Evolutionary conservation across 1,140 invertebrate genomes (phyloP).

Genomic region (Diabrotica undecimpunctata): DNA sequence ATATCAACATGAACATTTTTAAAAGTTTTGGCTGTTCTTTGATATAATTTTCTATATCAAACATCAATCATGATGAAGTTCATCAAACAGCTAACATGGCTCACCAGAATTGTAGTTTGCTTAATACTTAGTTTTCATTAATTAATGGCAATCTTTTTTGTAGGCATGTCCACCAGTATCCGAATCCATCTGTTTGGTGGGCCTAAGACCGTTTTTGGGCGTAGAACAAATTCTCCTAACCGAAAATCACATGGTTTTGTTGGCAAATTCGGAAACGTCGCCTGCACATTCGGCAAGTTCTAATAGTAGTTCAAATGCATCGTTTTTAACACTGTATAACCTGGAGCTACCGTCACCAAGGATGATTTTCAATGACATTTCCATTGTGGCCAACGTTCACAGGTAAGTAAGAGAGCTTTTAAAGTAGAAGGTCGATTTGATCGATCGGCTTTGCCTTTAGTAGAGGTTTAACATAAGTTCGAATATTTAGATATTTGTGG

Average conservation of each 20-base stretch:
- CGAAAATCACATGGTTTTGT: slow-evolving; percentile 60
- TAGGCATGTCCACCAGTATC: slow-evolving; percentile 57
- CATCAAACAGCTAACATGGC: too few species aligned
- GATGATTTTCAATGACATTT: slow-evolving; percentile 62
- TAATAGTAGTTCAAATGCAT: slow-evolving; percentile 44
- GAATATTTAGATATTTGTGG: too few species aligned
- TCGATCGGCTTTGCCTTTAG: too few species aligned
- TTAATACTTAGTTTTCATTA: too few species aligned
- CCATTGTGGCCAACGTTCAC: slow-evolving; percentile 62
- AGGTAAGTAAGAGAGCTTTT: background rate
- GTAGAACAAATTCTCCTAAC: slow-evolving; percentile 63
- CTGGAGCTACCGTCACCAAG: slow-evolving; percentile 58
- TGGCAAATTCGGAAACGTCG: slow-evolving; percentile 59
- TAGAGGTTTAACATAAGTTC: too few species aligned
- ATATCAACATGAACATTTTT: too few species aligned
- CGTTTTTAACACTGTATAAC: slow-evolving; percentile 64
- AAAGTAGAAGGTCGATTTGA: too few species aligned
- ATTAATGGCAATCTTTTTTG: too few species aligned
- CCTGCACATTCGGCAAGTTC: slow-evolving; percentile 46
- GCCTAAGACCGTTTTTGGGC: slow-evolving; percentile 68
- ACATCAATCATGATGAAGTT: too few species aligned
- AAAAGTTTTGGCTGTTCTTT: too few species aligned
- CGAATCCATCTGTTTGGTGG: slow-evolving; percentile 68
- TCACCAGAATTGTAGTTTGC: too few species aligned
- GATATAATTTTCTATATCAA: too few species aligned